Conservation (phyloP, 2,113 vertebrate species). For the Leiothrix lutea region DNA sequence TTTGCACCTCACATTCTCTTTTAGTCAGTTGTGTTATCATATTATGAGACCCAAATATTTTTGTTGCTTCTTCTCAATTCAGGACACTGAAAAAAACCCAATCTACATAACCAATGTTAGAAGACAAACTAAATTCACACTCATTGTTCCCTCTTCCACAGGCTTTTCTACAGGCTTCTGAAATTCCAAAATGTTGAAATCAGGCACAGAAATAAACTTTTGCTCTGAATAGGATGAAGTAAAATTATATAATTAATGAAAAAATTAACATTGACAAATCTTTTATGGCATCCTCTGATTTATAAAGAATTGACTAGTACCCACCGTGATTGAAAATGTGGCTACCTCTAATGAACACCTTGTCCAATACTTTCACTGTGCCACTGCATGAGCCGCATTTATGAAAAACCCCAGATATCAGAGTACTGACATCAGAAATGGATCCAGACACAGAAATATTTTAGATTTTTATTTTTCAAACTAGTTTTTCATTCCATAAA, state of each 20-base stretch:
- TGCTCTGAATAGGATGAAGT: neutral
- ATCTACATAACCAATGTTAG: neutral
- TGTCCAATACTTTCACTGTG: neutral
- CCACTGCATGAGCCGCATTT: neutral
- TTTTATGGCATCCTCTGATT: neutral
- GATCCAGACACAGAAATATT: neutral
- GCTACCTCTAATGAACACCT: neutral
- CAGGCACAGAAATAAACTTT: neutral
- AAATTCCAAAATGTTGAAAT: neutral
- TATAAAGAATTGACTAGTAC: neutral
- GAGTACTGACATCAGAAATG: neutral
- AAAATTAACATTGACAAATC: neutral
- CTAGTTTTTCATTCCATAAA: neutral
- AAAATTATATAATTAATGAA: neutral
- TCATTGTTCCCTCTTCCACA: neutral
- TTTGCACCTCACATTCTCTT: neutral
- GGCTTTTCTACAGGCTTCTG: neutral
- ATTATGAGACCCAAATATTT: neutral
- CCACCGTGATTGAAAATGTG: neutral
- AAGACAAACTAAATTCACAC: neutral
- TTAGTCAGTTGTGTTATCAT: neutral
- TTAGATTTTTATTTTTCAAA: neutral
- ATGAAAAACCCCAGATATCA: neutral
- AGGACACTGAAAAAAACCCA: neutral
- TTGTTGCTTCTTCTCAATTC: neutral